Conservation (phyloP, 2,113 vertebrate species). For the Anarhynchus alexandrinus region DNA sequence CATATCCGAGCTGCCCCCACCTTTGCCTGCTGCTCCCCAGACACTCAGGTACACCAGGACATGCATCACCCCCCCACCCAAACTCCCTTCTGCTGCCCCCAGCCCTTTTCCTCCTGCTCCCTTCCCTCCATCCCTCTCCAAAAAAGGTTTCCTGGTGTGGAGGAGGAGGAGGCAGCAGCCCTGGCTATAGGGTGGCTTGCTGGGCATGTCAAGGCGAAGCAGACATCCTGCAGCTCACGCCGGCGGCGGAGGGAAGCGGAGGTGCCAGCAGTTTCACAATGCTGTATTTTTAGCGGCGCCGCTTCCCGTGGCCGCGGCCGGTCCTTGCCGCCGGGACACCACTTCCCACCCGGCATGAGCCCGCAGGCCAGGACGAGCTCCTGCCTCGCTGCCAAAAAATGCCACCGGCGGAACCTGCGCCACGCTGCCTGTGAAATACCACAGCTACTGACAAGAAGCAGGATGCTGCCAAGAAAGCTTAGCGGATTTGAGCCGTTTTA, state of each 20-base stretch:
- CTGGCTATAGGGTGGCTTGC: background rate
- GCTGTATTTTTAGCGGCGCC: background rate
- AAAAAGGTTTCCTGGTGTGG: background rate
- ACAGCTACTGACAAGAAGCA: background rate
- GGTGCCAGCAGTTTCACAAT: background rate
- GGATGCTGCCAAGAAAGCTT: background rate
- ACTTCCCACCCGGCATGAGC: background rate
- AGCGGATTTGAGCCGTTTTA: background rate
- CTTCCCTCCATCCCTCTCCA: background rate
- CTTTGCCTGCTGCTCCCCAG: background rate
- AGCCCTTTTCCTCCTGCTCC: background rate
- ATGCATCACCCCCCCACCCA: background rate
- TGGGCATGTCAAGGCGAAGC: background rate
- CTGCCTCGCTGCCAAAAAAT: background rate
- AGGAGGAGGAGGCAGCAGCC: background rate
- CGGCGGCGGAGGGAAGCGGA: background rate
- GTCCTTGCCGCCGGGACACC: fast-evolving
- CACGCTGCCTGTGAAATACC: background rate
- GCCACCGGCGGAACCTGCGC: fast-evolving
- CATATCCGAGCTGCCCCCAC: background rate
- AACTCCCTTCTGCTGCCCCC: background rate
- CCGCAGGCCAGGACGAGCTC: background rate
- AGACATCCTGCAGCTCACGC: background rate
- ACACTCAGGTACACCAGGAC: background rate
- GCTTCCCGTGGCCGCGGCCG: background rate